Evolutionary conservation across 2,888 invertebrate species (phyloP).

Genomic region (Clepsis dumicolana): DNA sequence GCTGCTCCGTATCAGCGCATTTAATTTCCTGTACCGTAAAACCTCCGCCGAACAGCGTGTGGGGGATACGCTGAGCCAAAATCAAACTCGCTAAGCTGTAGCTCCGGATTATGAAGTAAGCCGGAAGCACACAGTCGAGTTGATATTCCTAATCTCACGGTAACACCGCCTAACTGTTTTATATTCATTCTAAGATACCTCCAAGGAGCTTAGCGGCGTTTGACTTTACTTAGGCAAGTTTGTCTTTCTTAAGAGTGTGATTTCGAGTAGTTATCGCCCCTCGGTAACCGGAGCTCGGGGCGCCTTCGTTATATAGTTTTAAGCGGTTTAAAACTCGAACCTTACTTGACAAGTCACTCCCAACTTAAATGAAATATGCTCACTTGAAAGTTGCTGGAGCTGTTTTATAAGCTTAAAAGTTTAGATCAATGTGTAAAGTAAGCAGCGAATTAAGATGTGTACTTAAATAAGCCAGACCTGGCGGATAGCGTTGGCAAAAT

Average conservation of each 20-base stretch:
- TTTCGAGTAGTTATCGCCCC: constrained; percentile 54
- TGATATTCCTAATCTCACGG: constrained; percentile 46
- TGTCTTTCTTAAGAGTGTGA: constrained; percentile 54
- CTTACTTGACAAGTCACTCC: constrained; percentile 49
- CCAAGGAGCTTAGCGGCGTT: constrained; percentile 51
- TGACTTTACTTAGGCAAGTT: constrained; percentile 50
- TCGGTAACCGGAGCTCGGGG: constrained; percentile 52
- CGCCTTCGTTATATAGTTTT: constrained; percentile 56
- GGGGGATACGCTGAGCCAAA: constrained; percentile 18
- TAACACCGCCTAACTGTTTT: constrained; percentile 52
- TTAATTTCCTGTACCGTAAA: constrained; percentile 30
- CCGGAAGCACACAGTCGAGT: constrained; percentile 36
- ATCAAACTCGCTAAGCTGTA: constrained; percentile 33
- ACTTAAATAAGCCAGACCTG: no score
- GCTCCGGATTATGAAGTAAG: constrained; percentile 33
- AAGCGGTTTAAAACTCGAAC: constrained; percentile 53
- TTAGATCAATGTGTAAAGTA: not conserved
- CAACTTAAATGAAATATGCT: constrained; percentile 64
- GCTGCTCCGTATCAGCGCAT: constrained; percentile 5
- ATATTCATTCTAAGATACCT: constrained; percentile 54
- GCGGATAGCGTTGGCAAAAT: no score
- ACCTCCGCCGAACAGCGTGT: constrained; percentile 9
- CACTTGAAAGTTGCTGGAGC: constrained; percentile 54
- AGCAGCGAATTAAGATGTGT: no score
- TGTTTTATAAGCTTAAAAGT: constrained; percentile 38